A percentile compares a stretch with the other conserved stretches of the same genome.
Conservation (phyloP, 1,140 invertebrate genomes). For the Cherax quadricarinatus region DNA sequence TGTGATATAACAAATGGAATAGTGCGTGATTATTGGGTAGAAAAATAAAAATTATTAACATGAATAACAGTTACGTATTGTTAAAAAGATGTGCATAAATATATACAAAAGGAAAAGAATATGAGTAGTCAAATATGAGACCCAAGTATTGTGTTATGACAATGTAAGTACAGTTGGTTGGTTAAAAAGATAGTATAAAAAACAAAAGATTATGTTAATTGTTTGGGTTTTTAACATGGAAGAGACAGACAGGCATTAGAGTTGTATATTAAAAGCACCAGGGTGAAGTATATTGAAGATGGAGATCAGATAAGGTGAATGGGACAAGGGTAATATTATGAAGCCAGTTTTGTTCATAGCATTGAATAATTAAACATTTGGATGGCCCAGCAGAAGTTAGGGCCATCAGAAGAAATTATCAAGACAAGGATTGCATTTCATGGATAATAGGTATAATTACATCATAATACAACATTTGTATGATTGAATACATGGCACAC, state of each 20-base stretch:
- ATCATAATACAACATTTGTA: background rate
- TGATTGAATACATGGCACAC: background rate
- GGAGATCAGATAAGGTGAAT: background rate
- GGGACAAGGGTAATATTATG: background rate
- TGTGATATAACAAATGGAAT: background rate
- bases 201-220: background rate
- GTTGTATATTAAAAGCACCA: background rate
- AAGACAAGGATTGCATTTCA: background rate
- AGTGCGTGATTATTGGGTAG: background rate
- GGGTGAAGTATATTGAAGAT: background rate
- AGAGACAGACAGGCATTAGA: background rate
- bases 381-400: background rate
- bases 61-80: background rate
- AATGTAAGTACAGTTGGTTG: background rate
- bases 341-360: background rate
- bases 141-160: background rate
- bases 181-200: background rate
- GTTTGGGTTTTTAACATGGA: background rate
- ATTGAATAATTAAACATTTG: background rate
- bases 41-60: background rate
- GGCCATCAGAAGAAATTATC: background rate
- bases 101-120: background rate
- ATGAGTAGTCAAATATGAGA: background rate
- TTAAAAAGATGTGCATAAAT: background rate
- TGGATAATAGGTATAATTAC: background rate